phyloP scores from a whole-genome alignment of 2,797 vertebrate genomes.

The Peromyscus melanophrys region DNA sequence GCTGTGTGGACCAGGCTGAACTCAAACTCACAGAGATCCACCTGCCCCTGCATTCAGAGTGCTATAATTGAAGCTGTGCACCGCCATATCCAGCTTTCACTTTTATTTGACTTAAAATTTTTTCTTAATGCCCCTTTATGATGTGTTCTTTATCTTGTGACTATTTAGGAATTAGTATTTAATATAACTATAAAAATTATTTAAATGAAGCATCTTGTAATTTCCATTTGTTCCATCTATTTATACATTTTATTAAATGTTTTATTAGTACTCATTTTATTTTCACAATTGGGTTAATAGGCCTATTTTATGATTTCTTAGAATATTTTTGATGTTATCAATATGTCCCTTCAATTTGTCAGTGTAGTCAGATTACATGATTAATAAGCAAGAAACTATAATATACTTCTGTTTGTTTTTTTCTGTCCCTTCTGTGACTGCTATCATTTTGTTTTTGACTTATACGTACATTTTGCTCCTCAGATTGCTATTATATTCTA shows the following conservation, averaged over 20 bases:
- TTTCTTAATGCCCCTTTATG: background rate
- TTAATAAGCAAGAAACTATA: background rate
- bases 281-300: background rate
- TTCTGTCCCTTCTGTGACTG: background rate
- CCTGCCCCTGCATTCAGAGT: background rate
- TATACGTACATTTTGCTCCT: background rate
- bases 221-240: background rate
- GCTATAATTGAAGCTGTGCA: background rate
- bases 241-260: background rate
- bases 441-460: background rate
- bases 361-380: background rate
- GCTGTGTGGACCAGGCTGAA: background rate
- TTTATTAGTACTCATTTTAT: background rate
- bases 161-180: background rate
- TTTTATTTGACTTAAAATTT: background rate
- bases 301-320: background rate
- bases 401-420: background rate
- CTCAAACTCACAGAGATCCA: background rate
- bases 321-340: background rate
- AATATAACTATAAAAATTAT: background rate
- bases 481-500: background rate
- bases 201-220: background rate
- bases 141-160: background rate
- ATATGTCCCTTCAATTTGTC: background rate
- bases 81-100: background rate